Evolutionary conservation across 2,888 invertebrate species (phyloP).

Genomic region (Pachydiplax longipennis): DNA sequence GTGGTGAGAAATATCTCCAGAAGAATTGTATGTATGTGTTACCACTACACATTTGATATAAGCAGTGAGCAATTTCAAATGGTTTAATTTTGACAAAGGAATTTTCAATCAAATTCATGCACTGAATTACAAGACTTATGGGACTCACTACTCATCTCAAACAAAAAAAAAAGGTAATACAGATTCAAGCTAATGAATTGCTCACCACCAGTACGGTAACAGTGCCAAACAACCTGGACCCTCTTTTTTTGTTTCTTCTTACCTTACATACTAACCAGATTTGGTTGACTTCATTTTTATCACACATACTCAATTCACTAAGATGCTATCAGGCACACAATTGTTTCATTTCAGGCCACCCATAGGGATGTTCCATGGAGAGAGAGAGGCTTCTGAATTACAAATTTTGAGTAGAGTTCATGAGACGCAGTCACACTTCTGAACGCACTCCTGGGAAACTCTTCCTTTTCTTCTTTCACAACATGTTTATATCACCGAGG

Average conservation of each 20-base stretch:
- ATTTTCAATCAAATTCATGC: background rate
- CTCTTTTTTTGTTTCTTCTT: background rate
- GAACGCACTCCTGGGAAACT: slow-evolving; percentile 15
- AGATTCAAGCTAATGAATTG: background rate
- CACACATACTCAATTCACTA: slow-evolving; percentile 36
- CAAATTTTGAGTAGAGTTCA: slow-evolving; percentile 9
- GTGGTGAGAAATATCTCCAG: background rate
- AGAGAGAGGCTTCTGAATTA: slow-evolving; percentile 36
- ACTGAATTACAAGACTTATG: background rate
- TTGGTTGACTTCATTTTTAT: slow-evolving; percentile 23
- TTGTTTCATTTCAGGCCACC: slow-evolving; percentile 4
- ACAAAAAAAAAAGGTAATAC: background rate
- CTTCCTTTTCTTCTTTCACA: slow-evolving; percentile 38
- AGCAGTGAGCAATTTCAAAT: slow-evolving; percentile 24
- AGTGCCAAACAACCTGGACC: slow-evolving; percentile 37
- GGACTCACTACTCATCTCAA: background rate
- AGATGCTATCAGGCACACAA: slow-evolving; percentile 38
- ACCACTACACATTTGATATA: slow-evolving; percentile 21
- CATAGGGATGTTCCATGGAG: slow-evolving; percentile 28
- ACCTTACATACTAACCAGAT: slow-evolving; percentile 37
- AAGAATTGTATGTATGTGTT: slow-evolving; percentile 43
- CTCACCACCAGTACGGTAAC: background rate
- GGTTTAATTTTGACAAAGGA: background rate
- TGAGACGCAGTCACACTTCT: slow-evolving; percentile 13
- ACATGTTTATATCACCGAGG: slow-evolving; percentile 27